A percentile compares a stretch with the other conserved stretches of the same genome.
Evolutionary conservation across 2,888 invertebrate species (phyloP).

Genomic region (Nasonovia ribisnigri): DNA sequence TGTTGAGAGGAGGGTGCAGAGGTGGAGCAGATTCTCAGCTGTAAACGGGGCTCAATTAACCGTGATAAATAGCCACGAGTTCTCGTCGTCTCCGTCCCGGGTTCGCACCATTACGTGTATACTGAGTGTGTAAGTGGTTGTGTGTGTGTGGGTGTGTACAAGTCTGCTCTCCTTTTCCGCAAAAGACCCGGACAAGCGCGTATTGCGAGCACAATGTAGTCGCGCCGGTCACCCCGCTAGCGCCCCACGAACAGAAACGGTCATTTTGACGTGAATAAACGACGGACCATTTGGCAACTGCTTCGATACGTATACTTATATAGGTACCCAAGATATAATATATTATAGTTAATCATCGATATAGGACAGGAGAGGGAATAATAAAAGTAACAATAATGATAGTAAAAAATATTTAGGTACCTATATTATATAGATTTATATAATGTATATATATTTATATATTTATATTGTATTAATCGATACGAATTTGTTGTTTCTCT

Average conservation of each 20-base stretch:
- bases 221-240: background rate
- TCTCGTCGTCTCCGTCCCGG: background rate
- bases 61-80: slow-evolving; percentile 55
- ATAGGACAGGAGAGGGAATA: background rate
- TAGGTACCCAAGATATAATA: background rate
- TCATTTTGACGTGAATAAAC: slow-evolving; percentile 57
- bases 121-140: background rate
- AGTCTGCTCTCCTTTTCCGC: background rate
- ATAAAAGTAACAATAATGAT: background rate
- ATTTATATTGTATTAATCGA: background rate
- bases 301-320: background rate
- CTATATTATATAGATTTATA: background rate
- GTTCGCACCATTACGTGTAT: background rate
- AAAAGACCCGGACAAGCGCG: slow-evolving; percentile 31
- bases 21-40: background rate
- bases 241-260: background rate
- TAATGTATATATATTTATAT: too few species aligned
- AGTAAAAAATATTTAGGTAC: background rate
- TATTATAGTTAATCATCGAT: background rate
- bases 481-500: background rate
- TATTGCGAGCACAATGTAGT: background rate
- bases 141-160: slow-evolving; percentile 1
- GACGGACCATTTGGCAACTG: slow-evolving; percentile 35
- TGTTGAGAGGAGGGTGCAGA: background rate
- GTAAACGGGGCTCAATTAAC: slow-evolving; percentile 59